Conservation (phyloP, 2,888 invertebrate species). For the Cosmia trapezina region DNA sequence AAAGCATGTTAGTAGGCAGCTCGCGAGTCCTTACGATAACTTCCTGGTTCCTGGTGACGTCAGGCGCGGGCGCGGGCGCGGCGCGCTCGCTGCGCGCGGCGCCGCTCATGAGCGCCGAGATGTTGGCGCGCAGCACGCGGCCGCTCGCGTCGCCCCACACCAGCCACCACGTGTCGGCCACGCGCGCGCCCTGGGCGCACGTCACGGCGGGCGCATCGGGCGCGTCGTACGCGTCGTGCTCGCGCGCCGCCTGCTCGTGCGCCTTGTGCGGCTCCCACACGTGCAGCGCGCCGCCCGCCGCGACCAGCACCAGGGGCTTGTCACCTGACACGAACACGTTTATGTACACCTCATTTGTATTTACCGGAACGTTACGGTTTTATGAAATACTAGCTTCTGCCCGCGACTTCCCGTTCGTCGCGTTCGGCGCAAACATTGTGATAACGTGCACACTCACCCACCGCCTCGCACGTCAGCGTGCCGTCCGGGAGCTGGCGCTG, state of each 20-base stretch:
- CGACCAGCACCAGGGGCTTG: slow-evolving; percentile 92
- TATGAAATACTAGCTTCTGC: background rate
- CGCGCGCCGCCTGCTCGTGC: slow-evolving; percentile 85
- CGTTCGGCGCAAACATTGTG: too few species aligned
- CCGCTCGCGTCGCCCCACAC: slow-evolving; percentile 83
- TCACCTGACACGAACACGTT: slow-evolving; percentile 80
- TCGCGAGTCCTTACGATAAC: slow-evolving; percentile 14
- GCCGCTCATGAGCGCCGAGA: slow-evolving; percentile 42
- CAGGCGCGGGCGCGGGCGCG: background rate
- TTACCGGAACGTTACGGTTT: background rate
- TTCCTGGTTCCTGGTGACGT: slow-evolving; percentile 13
- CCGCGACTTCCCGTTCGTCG: background rate
- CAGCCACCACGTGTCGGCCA: slow-evolving; percentile 77
- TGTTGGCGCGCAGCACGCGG: slow-evolving; percentile 66
- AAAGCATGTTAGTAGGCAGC: too few species aligned
- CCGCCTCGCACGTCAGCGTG: slow-evolving; percentile 88
- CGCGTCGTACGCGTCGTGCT: slow-evolving; percentile 69
- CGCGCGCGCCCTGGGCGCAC: slow-evolving; percentile 71
- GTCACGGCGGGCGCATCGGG: slow-evolving; percentile 64
- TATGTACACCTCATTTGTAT: background rate
- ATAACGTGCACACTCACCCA: slow-evolving; percentile 43
- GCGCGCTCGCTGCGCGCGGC: slow-evolving; percentile 28
- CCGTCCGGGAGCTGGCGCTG: slow-evolving; percentile 85
- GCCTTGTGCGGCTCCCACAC: slow-evolving; percentile 91
- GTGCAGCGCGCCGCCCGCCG: slow-evolving; percentile 91